Base-by-base conservation (phyloP, 2,888 invertebrate genomes). In the Dasysyrphus tricinctus region DNA sequence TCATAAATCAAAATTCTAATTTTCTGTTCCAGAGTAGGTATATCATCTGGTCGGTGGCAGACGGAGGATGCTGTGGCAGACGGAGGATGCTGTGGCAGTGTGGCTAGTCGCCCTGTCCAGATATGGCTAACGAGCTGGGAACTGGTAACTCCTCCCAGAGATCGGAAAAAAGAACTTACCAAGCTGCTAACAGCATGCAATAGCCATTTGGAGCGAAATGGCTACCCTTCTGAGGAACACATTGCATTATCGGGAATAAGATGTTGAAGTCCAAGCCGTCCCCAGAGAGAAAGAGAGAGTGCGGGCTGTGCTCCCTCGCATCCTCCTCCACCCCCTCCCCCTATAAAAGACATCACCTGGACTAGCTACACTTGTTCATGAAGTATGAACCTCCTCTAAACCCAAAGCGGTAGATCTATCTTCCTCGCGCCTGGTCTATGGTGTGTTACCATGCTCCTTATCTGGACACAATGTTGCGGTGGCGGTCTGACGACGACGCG, bases 1-100 rank as follows among this genome's bases (percentile, higher is more conserved):
- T 73, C 85, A 85, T 85, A 85, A 85, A 85, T 85, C 85, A 80
- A 74, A 85, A 77, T 85, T 85, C 85, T 80, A 80, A 85, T 80
- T 85, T 85, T 80, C 76, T 61, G 77, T 69, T 85, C 69, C 69
- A 72, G 72, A 44, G 57, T 61, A 7, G 32, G 32, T 32, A 32
- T 32, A 73, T 74, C 69, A 63, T 74, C 73, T 56, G 72, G 54
- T 12, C 3, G 5, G 7, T 1, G 16, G 19, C 37, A 24, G 34
- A n/a, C 3, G n/a, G 16, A 9, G 24, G n/a, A 29, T 7, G 8
- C 1, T 24, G 24, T n/a, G n/a, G n/a, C n/a, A n/a, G n/a, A n/a
- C n/a, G 14, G 14, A 6, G 29, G 14, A 14, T 3, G 29, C 54
- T 14, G 14, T 0, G 7, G 1, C 29, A 32, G 29, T 61, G 24